Evolutionary conservation across 64 coral and sea anemone genomes (phyloP).

Genomic region (Montipora efflorescens): DNA sequence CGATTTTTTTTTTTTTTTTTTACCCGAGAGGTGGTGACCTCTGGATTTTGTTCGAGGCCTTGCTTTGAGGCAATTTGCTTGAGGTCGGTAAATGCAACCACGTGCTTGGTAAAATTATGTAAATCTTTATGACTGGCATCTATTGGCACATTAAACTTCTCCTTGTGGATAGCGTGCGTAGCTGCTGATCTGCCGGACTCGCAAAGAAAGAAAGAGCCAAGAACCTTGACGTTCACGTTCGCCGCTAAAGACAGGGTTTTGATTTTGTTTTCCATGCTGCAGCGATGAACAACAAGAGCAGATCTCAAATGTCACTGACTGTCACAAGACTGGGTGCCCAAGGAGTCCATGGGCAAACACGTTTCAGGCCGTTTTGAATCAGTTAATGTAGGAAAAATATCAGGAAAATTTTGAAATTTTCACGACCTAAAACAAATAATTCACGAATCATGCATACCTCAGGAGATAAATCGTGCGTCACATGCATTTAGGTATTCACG

Average conservation of each 20-base stretch:
- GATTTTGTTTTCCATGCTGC: neutral
- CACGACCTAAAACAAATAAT: constrained; percentile 3
- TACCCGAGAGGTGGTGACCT: constrained; percentile 36
- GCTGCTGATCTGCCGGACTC: constrained; percentile 12
- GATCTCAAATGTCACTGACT: no score
- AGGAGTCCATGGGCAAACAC: neutral
- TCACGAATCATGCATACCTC: neutral
- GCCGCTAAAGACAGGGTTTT: neutral
- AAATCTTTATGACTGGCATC: constrained; percentile 26
- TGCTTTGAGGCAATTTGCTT: constrained; percentile 45
- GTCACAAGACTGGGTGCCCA: no score
- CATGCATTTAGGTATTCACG: neutral
- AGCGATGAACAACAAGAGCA: no score
- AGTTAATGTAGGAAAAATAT: neutral
- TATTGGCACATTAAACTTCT: constrained; percentile 53
- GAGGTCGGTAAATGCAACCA: constrained; percentile 49
- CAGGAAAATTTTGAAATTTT: constrained; percentile 5
- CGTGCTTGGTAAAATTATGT: constrained; percentile 31
- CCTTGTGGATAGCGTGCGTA: constrained; percentile 36
- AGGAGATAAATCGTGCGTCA: no score
- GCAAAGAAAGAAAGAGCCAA: constrained; percentile 42
- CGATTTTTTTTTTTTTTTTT: constrained; percentile 30
- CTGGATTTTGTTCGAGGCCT: constrained; percentile 40
- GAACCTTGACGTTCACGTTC: constrained; percentile 36
- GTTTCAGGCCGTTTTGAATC: neutral